phyloP scores from a whole-genome alignment of 2,113 vertebrate genomes.

The Onychorhynchus coronatus region DNA sequence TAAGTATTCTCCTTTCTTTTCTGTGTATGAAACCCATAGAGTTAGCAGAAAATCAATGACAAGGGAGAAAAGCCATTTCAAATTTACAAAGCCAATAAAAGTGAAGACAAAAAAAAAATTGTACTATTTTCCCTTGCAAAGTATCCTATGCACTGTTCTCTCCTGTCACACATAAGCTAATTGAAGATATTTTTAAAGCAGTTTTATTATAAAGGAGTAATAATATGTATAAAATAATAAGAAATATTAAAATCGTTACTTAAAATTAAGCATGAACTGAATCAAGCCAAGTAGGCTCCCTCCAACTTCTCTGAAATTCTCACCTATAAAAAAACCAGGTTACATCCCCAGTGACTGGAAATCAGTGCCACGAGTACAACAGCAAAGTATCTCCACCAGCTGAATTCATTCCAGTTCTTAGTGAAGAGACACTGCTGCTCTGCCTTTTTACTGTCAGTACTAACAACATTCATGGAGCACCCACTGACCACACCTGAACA shows the following conservation, averaged over 20 bases:
- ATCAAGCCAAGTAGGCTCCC: background rate
- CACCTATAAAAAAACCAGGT: background rate
- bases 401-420: background rate
- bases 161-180: background rate
- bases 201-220: background rate
- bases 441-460: background rate
- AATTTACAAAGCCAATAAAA: background rate
- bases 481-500: background rate
- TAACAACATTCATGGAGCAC: background rate
- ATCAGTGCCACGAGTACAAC: background rate
- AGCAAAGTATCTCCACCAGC: background rate
- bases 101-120: background rate
- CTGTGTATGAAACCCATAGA: too few species aligned
- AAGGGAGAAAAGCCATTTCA: background rate
- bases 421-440: background rate
- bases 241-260: background rate
- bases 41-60: background rate
- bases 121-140: background rate
- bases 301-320: background rate
- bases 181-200: background rate
- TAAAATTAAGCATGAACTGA: background rate
- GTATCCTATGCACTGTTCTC: background rate
- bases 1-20: background rate
- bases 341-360: background rate
- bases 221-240: too few species aligned